phyloP scores from a whole-genome alignment of 2,888 invertebrate species.

The Syritta pipiens region DNA sequence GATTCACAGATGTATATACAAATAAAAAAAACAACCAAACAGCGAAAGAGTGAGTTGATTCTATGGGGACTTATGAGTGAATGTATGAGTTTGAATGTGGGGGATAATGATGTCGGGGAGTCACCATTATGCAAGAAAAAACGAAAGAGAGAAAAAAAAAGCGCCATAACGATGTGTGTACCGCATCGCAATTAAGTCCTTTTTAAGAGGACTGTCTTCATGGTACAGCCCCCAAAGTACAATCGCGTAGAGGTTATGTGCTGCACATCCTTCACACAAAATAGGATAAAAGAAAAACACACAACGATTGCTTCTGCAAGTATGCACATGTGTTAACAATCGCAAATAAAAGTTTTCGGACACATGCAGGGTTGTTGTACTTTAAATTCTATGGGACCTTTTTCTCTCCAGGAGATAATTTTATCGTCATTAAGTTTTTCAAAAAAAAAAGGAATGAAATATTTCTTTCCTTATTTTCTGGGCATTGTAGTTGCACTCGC shows the following conservation, averaged over 20 bases:
- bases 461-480: not conserved
- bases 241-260: conserved; percentile 40
- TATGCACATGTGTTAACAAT: conserved; percentile 30
- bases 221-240: conserved; percentile 43
- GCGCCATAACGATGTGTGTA: conserved; percentile 43
- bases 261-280: conserved; percentile 28
- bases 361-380: conserved; percentile 24
- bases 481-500: conserved; percentile 6
- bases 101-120: conserved; percentile 60
- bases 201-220: conserved; percentile 48
- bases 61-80: conserved; percentile 34
- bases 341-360: conserved; percentile 57
- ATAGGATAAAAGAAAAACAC: no score
- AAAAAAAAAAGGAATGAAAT: no score
- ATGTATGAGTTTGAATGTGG: conserved; percentile 20
- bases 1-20: conserved; percentile 5
- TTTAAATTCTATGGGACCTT: no score
- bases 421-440: conserved; percentile 35
- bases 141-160: not conserved
- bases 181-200: conserved; percentile 64
- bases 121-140: conserved; percentile 26
- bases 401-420: conserved; percentile 37
- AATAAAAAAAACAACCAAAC: conserved; percentile 5
- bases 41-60: not conserved
- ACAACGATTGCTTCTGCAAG: no score